Conservation (phyloP, 1,140 invertebrate genomes). For the Diprion similis region DNA sequence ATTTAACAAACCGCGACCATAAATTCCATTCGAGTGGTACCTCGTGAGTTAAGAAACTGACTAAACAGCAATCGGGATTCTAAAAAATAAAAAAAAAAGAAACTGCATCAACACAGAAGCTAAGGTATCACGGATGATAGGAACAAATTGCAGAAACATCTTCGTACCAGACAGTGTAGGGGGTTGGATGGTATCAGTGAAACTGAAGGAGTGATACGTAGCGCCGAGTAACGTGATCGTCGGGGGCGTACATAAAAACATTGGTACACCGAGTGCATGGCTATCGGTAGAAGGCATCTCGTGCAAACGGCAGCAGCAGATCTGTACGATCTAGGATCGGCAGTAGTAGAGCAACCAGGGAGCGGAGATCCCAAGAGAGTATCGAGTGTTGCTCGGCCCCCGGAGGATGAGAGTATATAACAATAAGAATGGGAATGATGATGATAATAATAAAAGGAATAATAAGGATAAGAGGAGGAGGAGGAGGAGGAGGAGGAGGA, state of each 20-base stretch:
- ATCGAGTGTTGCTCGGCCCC: neutral
- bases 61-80: no score
- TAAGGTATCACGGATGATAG: no score
- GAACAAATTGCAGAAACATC: no score
- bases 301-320: neutral
- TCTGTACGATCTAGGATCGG: constrained; percentile 4
- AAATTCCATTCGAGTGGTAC: no score
- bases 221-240: constrained; percentile 4
- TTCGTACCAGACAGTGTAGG: no score
- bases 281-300: neutral
- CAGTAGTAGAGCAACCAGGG: neutral
- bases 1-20: no score
- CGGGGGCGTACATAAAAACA: neutral
- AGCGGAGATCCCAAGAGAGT: neutral
- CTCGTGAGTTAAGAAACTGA: no score
- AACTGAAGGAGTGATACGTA: neutral
- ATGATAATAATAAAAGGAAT: constrained; percentile 12
- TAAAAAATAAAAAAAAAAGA: no score
- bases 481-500: constrained; percentile 27
- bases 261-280: neutral
- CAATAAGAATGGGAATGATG: neutral
- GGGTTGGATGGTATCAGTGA: no score
- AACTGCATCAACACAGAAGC: no score
- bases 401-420: neutral
- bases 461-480: constrained; percentile 22